These are phyloP conservation scores for Rhadinocentrus ornatus DNA, from an alignment of 2,797 vertebrate species.

Conservation along the genomic window DNA sequence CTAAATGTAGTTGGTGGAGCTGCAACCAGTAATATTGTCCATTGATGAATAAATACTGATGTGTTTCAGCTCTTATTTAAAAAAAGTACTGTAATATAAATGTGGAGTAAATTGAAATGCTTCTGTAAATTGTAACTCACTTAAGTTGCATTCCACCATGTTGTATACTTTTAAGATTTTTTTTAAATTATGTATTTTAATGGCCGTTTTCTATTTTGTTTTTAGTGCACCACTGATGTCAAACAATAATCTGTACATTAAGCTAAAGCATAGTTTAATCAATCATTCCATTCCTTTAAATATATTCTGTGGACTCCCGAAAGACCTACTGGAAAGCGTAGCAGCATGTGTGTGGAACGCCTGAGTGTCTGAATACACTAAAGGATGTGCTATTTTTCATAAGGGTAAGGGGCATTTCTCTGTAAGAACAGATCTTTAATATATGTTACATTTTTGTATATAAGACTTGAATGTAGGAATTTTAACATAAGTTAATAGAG, in stretches of 20 bases:
- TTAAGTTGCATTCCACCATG: conserved; percentile 4
- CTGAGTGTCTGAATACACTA: conserved; percentile 29
- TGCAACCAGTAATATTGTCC: conserved; percentile 19
- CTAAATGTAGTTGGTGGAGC: conserved; percentile 28
- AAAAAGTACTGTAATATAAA: conserved; percentile 4
- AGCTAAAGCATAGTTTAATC: conserved; percentile 24
- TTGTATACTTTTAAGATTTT: background rate
- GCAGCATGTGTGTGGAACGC: conserved; percentile 8
- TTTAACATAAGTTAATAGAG: conserved; percentile 76
- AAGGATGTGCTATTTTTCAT: conserved; percentile 67
- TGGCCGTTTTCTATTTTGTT: background rate
- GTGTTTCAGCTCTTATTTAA: conserved; percentile 3
- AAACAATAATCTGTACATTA: conserved; percentile 23
- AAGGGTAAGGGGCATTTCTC: conserved; percentile 25
- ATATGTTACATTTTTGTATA: conserved; percentile 70
- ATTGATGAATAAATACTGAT: conserved; percentile 12
- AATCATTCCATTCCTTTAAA: background rate
- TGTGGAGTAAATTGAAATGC: background rate
- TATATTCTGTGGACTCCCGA: conserved; percentile 5
- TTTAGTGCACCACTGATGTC: conserved; percentile 24
- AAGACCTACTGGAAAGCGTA: conserved; percentile 22
- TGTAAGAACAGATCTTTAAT: conserved; percentile 39
- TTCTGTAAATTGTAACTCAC: conserved; percentile 4
- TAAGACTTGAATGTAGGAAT: conserved; percentile 88
- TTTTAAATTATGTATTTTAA: conserved; percentile 6